A percentile compares a stretch with the other conserved stretches of the same genome.
phyloP scores from a whole-genome alignment of 1,140 invertebrate genomes.

The Drosophila bocqueti region DNA sequence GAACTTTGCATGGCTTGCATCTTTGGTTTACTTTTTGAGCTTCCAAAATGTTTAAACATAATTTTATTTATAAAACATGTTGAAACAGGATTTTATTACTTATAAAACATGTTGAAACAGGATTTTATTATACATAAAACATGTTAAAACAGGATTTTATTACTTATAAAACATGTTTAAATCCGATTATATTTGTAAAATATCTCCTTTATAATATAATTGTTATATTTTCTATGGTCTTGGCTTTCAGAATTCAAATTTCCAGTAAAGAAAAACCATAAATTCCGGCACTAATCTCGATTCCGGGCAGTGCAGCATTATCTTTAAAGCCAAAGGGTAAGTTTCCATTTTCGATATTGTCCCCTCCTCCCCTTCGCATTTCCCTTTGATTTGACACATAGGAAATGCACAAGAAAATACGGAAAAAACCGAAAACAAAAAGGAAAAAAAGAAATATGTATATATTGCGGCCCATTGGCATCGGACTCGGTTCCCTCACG shows the following conservation, averaged over 20 bases:
- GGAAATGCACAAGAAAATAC: constrained; percentile 31
- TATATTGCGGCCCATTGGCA: constrained; percentile 6
- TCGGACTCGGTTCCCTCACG: constrained; percentile 1
- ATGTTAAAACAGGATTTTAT: background rate
- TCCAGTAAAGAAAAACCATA: background rate
- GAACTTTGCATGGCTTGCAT: background rate
- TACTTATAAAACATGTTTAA: too few relatives aligned
- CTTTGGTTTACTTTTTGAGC: background rate
- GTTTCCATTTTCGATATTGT: constrained; percentile 16
- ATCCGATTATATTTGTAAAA: background rate
- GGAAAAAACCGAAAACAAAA: background rate
- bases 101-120: too few relatives aligned
- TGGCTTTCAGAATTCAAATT: background rate
- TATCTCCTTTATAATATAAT: background rate
- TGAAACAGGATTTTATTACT: too few relatives aligned
- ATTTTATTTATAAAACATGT: background rate
- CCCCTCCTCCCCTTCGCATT: too few relatives aligned
- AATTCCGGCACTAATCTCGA: background rate
- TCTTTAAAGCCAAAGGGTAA: constrained; percentile 15
- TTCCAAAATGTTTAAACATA: background rate
- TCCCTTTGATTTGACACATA: constrained; percentile 21
- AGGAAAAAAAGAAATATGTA: constrained; percentile 1
- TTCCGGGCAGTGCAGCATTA: background rate
- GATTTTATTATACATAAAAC: background rate
- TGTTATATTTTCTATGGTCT: background rate